Base-by-base conservation (phyloP, 2,113 vertebrate genomes). In the Hemibagrus wyckioides region DNA sequence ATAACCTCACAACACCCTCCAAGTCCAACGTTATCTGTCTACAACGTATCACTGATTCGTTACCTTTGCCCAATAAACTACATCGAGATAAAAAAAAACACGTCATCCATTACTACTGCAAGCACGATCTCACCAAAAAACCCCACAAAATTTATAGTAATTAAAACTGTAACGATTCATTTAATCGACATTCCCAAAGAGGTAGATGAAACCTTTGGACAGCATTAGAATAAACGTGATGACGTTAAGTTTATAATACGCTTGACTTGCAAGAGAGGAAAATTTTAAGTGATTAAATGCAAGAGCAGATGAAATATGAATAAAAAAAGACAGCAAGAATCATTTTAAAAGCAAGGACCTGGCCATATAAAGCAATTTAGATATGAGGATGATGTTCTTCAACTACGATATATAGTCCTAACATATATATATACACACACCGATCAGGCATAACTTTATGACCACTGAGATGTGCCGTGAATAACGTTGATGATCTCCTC, bases 1-100 rank as follows among this genome's bases (percentile, higher is more conserved):
- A 89, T 92, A 89, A 93, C 91, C 85, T 73, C 83, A 41, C 84
- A 4, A 28, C 69, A 56, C 83, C 88, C 88, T 86, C 83, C 88
- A 88, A 92, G 95, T 95, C 92, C 94, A 96, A 95, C 90, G 94
- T 94, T 90, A 94, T 88, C n/a, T n/a, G n/a, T n/a, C 83, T 86
- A 57, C 85, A 85, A 89, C 92, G 95, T 95, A 95, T 96, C 94
- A 92, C 92, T 90, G 84, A 82, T 85, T 25, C 89, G 69, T 90
- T 91, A 95, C 95, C 94, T 95, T 95, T 95, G 94, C 82, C 87
- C 93, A 85, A 67, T 79, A 57, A 85, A 90, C 73, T n/a, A 86
- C 56, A 83, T 81, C 17, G 36, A 41, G 69, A 75, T 65, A 48
- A 85, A 87, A 65, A 87, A 65, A 88, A 56, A 56, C 73, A 61